Base-by-base conservation (phyloP, 2,797 vertebrate species). In the Cheirogaleus major region DNA sequence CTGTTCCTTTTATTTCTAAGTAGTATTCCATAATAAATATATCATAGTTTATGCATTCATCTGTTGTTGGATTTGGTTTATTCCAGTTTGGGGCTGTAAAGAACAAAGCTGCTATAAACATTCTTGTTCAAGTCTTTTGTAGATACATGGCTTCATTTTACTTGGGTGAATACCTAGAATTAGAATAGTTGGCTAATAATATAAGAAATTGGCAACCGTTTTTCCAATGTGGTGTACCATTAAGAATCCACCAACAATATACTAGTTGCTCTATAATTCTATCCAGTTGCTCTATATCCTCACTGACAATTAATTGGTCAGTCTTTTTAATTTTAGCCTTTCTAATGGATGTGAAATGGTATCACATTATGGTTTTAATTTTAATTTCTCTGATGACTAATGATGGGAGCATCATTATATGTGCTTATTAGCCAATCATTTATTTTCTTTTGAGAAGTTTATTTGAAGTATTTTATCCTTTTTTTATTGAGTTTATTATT, bases 321-420 rank as follows among this genome's bases (percentile, higher is more conserved):
- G 9, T 55, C 69, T 52, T 75, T 84, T 67, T 38, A 45, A 63
- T 55, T 70, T 70, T 84, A 79, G 75, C 52, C 41, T 61, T 91
- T 90, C 78, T 67, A 45, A 61, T 38, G 45, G 43, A 6, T 73
- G 9, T 89, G 4, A 78, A 35, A 35, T 88, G 45, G 75, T 75
- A 75, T 35, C 41, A 75, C 61, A 84, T 90, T 79, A 69, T 41
- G n/a, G 22, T 61, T 89, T 78, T 84, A 61, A 84, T 84, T 89
- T 90, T 69, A 84, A 90, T 94, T 84, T 90, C 15, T 84, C 30
- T 90, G 61, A 38, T 82, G 35, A 94, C 20, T 67, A 76, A 76
- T 70, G 89, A 59, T 27, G 38, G 59, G 11, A 59, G 25, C 25
- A 41, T 32, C 32, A 50, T 76, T 94, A 45, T n/a, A 48, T 89